These are phyloP conservation scores for Drosophila equinoxialis DNA, from an alignment of 1,140 invertebrate species.

Conservation along the genomic window DNA sequence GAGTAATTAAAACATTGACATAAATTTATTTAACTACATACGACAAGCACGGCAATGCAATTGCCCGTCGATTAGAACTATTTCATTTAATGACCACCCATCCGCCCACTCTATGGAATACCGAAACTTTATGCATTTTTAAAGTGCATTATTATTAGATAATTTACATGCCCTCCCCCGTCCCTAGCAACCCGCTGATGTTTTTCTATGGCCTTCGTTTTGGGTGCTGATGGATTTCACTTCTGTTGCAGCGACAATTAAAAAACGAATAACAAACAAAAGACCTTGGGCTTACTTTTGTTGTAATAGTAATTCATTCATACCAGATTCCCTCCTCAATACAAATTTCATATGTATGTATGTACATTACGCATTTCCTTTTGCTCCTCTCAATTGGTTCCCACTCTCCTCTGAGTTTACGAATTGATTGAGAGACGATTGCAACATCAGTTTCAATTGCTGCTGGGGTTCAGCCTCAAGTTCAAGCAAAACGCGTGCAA, in stretches of 20 bases:
- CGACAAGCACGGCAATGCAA: too few relatives aligned
- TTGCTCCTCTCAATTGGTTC: not conserved
- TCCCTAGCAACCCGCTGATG: not conserved
- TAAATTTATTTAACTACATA: too few relatives aligned
- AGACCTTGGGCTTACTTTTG: constrained; percentile 67
- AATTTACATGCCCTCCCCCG: not conserved
- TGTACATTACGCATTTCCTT: too few relatives aligned
- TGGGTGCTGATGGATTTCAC: constrained; percentile 42
- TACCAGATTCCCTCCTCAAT: too few relatives aligned
- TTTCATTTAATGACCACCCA: too few relatives aligned
- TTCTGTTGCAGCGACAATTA: constrained; percentile 52
- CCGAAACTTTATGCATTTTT: not conserved
- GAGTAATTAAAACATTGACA: too few relatives aligned
- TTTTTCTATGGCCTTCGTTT: constrained; percentile 24
- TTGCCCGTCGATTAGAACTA: too few relatives aligned
- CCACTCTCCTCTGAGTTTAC: not conserved
- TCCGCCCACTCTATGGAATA: too few relatives aligned
- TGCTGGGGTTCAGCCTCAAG: constrained; percentile 56
- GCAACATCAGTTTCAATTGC: constrained; percentile 12
- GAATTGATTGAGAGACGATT: constrained; percentile 22
- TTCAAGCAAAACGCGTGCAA: constrained; percentile 54
- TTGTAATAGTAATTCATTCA: constrained; percentile 7
- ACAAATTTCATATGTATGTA: too few relatives aligned
- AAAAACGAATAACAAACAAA: constrained; percentile 40
- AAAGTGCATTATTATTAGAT: not conserved